phyloP scores from a whole-genome alignment of 1,140 invertebrate species.

The Trypoxylus dichotomus region DNA sequence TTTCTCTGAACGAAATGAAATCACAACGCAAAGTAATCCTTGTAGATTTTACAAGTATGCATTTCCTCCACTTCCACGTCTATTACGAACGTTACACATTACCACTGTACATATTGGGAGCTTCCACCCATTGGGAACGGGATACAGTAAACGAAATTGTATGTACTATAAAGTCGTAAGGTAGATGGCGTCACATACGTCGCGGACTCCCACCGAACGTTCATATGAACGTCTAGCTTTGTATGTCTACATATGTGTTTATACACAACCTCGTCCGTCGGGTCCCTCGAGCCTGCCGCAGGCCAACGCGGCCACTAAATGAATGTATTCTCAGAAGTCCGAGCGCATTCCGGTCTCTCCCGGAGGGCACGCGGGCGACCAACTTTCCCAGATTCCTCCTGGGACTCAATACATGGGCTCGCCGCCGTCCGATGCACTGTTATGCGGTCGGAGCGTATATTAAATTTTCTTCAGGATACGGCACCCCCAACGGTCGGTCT shows the following conservation, averaged over 20 bases:
- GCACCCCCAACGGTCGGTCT: too few relatives aligned
- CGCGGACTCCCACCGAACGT: background rate
- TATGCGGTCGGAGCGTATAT: background rate
- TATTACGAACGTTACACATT: too few relatives aligned
- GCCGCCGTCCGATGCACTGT: background rate
- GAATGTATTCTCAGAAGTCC: background rate
- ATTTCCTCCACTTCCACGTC: too few relatives aligned
- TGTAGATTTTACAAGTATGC: too few relatives aligned
- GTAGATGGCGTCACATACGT: background rate
- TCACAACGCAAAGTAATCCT: too few relatives aligned
- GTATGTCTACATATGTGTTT: too few relatives aligned
- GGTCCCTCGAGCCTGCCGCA: background rate
- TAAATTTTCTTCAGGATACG: background rate
- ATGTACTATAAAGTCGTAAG: background rate
- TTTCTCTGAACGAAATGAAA: too few relatives aligned
- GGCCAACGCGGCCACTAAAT: background rate
- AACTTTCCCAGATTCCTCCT: background rate
- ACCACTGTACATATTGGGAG: too few relatives aligned
- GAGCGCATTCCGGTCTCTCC: background rate
- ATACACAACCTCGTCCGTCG: background rate
- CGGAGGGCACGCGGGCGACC: background rate
- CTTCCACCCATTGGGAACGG: background rate
- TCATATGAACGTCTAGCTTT: too few relatives aligned
- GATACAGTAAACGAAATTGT: background rate
- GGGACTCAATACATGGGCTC: background rate